phyloP scores from a whole-genome alignment of 2,113 vertebrate genomes.

The Phodopus roborovskii region DNA sequence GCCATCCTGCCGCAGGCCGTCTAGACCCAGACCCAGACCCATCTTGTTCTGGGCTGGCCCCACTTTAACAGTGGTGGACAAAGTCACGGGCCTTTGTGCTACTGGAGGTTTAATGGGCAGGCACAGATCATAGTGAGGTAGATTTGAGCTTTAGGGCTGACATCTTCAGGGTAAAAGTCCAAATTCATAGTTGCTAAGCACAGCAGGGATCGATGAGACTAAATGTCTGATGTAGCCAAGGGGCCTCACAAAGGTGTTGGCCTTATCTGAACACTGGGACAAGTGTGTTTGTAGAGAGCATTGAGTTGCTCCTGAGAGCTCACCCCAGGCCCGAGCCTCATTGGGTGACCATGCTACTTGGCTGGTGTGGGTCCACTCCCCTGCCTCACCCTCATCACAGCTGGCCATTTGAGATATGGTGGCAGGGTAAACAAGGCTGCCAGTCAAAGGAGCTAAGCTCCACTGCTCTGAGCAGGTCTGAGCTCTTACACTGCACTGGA shows the following conservation, averaged over 20 bases:
- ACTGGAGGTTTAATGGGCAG: background rate
- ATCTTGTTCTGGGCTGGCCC: background rate
- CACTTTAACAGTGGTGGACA: background rate
- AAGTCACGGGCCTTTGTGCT: background rate
- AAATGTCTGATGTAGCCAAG: background rate
- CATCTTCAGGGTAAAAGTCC: accelerated
- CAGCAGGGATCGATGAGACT: background rate
- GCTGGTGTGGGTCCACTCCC: background rate
- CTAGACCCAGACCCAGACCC: background rate
- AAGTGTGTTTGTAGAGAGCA: background rate
- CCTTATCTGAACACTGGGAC: background rate
- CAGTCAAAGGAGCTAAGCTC: no score
- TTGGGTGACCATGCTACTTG: background rate
- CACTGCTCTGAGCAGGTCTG: background rate
- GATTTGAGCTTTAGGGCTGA: background rate
- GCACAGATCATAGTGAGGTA: accelerated
- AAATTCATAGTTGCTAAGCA: accelerated
- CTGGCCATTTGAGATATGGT: background rate
- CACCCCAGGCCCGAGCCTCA: background rate
- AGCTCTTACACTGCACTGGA: accelerated
- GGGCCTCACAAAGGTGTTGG: background rate
- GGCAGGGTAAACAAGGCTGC: accelerated
- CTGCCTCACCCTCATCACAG: background rate
- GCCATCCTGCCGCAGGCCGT: background rate
- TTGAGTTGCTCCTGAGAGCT: background rate